Evolutionary conservation across 2,113 vertebrate genomes (phyloP), one percentile per base, ranked within the genome.

Genomic region (Colaptes auratus): DNA sequence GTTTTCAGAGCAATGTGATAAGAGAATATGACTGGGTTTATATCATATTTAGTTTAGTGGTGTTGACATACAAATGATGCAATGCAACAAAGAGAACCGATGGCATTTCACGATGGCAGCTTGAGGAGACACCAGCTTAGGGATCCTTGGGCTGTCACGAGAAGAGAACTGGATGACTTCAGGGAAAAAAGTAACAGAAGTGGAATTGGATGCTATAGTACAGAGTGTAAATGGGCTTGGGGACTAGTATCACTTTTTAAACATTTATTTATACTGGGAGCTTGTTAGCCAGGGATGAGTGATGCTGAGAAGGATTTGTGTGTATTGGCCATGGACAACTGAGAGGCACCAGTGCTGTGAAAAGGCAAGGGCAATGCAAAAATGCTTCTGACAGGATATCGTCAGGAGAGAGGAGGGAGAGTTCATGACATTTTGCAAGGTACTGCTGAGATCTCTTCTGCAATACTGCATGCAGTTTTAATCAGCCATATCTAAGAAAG

Each of bases 401-500:
- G 86, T 61, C 61, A 78, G 69, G 53, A 67, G 73, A 59, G 30
- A 90, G 30, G 58, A 93, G 65, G 35, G 44, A 90, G 61, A 84
- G 12, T 39, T 92, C 58, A 35, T 59, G 58, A 31, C 50, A 65
- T 90, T 89, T 78, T 39, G 35, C 42, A 69, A 50, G 52, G 48
- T 70, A 82, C 79, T 65, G 15, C 53, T 84, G 63, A 92, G 65
- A 78, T 33, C 25, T 90, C 61, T 67, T 58, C 55, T 86, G 60
- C 64, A 86, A 21, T 58, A 53, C 44, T 84, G 30, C 84, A 70
- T 69, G 39, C 44, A 55, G 46, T 84, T 94, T 90, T 90, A 86
- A 95, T 90, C 90, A 93, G 77, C 70, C 76, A 58, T 64, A 61
- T 64, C 77, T 86, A 80, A 75, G 83, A 81, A 93, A 81, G 70